Conservation (phyloP, 2,888 invertebrate genomes). For the Drosophila birchii region DNA sequence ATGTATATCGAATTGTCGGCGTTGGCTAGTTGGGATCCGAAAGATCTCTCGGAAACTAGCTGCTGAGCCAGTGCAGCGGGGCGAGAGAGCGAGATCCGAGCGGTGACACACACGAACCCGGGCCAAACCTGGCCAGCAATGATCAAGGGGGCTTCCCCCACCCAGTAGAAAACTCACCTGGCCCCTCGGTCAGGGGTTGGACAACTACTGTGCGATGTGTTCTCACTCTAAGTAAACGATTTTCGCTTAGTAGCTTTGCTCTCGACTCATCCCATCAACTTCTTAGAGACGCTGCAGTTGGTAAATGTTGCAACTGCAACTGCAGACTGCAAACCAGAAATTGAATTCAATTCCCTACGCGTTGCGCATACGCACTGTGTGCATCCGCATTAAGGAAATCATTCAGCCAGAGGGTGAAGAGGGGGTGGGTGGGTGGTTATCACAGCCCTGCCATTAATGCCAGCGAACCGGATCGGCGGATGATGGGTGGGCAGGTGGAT, state of each 20-base stretch:
- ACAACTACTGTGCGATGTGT: conserved; percentile 50
- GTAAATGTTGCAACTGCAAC: conserved; percentile 54
- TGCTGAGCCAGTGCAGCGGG: conserved; percentile 8
- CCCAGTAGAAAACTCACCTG: not conserved
- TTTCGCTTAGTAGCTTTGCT: conserved; percentile 7
- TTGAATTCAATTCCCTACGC: conserved; percentile 14
- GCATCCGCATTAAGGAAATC: conserved; percentile 2
- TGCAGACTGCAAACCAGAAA: not conserved
- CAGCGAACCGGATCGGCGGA: conserved; percentile 21
- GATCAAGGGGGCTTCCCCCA: conserved; percentile 1
- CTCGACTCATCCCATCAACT: not conserved
- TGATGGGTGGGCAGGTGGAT: not conserved
- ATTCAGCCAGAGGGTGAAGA: not conserved
- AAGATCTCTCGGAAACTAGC: conserved; percentile 28
- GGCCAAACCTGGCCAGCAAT: conserved; percentile 3
- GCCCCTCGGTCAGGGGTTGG: conserved; percentile 65
- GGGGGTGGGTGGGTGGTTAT: not conserved
- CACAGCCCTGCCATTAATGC: conserved; percentile 15
- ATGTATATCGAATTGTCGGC: conserved; percentile 37
- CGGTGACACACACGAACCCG: conserved; percentile 28
- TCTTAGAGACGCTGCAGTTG: conserved; percentile 25
- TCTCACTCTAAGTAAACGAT: conserved; percentile 56
- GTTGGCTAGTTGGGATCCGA: conserved; percentile 43
- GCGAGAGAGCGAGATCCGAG: conserved; percentile 28
- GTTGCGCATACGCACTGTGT: conserved; percentile 48